These are phyloP conservation scores for Drosophila monieri DNA, from an alignment of 2,888 invertebrate species.

Conservation along the genomic window DNA sequence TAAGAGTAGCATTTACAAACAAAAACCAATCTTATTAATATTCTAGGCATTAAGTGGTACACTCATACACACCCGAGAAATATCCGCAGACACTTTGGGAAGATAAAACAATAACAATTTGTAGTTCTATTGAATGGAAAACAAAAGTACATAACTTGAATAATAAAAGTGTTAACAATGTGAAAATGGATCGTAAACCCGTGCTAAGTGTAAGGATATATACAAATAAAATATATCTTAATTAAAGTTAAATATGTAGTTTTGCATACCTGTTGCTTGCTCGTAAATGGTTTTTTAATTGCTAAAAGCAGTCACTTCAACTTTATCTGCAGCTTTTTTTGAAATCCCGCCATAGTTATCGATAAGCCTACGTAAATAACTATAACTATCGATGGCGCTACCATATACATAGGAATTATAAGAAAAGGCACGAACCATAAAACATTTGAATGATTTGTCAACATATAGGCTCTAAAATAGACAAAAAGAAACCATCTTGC, in stretches of 20 bases:
- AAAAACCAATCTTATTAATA: constrained; percentile 51
- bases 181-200: constrained; percentile 28
- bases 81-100: constrained; percentile 18
- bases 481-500: no score
- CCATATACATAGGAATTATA: no score
- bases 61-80: constrained; percentile 10
- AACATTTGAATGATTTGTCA: no score
- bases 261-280: neutral
- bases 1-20: constrained; percentile 69
- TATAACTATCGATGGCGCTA: no score
- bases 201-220: constrained; percentile 39
- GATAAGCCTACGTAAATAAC: no score
- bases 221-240: constrained; percentile 42
- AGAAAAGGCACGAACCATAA: no score
- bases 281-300: no score
- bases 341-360: no score
- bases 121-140: constrained; percentile 30
- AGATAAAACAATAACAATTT: constrained; percentile 19
- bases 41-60: constrained; percentile 36
- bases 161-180: constrained; percentile 38
- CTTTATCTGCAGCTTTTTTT: no score
- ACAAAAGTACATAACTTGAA: constrained; percentile 22
- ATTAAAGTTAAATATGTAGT: constrained; percentile 7
- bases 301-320: no score
- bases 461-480: no score